Evolutionary conservation across 2,888 invertebrate species (phyloP).

Genomic region (Rotaria macrura): DNA sequence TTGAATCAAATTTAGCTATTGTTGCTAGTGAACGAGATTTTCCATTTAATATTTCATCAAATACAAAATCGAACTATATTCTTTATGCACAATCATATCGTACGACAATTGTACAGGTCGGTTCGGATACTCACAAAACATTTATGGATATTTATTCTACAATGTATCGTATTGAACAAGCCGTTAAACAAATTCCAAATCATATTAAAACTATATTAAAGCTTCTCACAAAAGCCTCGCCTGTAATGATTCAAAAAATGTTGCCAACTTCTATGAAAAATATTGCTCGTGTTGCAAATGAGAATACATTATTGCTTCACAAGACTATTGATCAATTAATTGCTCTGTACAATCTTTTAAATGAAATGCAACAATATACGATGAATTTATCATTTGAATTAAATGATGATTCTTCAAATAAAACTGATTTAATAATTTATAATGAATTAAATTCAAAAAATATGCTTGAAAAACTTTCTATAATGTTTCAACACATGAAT

Average conservation of each 20-base stretch:
- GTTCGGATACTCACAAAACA: not conserved
- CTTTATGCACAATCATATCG: not conserved
- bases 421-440: not conserved
- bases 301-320: not conserved
- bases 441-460: not conserved
- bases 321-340: not conserved
- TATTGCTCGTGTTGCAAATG: not conserved
- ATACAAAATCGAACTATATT: not conserved
- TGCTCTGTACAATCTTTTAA: not conserved
- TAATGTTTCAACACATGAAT: not conserved
- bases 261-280: not conserved
- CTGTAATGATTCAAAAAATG: not conserved
- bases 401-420: not conserved
- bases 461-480: not conserved
- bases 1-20: not conserved
- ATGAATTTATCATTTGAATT: not conserved
- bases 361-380: not conserved
- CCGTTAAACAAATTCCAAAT: not conserved
- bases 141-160: not conserved
- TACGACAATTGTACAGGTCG: not conserved
- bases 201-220: not conserved
- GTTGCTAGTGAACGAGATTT: not conserved
- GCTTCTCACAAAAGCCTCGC: not conserved
- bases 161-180: not conserved
- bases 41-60: not conserved